Base-by-base conservation (phyloP, 53 echinoderm and acorn worm genomes). In the Mesocentrotus franciscanus region DNA sequence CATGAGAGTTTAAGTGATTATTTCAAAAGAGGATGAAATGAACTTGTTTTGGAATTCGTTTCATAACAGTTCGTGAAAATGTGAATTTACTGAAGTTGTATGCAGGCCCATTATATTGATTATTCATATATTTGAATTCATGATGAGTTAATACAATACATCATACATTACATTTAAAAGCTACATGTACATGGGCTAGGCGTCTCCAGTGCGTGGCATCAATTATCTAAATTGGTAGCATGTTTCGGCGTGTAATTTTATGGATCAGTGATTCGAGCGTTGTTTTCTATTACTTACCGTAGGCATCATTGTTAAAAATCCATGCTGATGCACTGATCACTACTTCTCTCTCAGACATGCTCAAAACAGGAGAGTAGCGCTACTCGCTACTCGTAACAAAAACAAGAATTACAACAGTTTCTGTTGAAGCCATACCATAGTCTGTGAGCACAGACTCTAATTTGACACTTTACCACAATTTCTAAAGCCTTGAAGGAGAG, bases 171-270 rank as follows among this genome's bases (percentile, higher is more conserved):
- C 36, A 81, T 81, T 81, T 5, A 39, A 20, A 39, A 39, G 22
- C 29, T 12, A 74, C n/a, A 20, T 10, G 74, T 18, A 30, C 14
- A 2, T 49, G 49, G 49, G 0, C 74, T 74, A 30, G 74, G 30
- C 26, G 29, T 74, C 7, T 74, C 32, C 68, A 68, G 30, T 74
- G 32, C 10, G 32, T 32, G 30, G 8, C n/a, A 27, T 58, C 87
- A 87, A 87, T 87, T 56, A 87, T 87, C 87, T 87, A 87, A 87
- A 87, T 56, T 87, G 20, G 58, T 1, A 58, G 27, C 87, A 11
- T 57, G 87, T 12, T 87, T n/a, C 27, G 24, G 58, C 13, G 0
- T 87, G 56, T 58, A 57, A 57, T 56, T 57, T 57, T 10, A 58
- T n/a, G 58, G 57, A 87, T 87, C 87, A 87, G 10, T 87, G 57